Conservation (phyloP, 2,113 vertebrate species). For the Tyto alba region DNA sequence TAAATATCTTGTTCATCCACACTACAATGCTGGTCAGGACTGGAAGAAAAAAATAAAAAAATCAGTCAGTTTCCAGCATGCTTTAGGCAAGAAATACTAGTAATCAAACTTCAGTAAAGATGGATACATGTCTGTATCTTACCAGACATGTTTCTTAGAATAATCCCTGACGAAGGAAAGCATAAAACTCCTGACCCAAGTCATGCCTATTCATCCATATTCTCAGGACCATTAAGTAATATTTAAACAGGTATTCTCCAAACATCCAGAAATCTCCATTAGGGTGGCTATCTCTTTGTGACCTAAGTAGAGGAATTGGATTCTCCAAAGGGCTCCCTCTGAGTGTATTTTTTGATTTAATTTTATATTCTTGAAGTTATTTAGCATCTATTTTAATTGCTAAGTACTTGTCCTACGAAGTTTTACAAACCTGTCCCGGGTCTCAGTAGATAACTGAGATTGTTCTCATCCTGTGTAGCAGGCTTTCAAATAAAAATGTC, state of each 20-base stretch:
- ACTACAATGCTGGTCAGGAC: neutral
- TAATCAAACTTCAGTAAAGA: neutral
- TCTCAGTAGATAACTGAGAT: neutral
- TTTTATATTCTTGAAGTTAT: neutral
- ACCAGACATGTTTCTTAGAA: neutral
- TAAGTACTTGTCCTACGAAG: neutral
- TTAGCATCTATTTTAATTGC: neutral
- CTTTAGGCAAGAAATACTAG: neutral
- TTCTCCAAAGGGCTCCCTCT: neutral
- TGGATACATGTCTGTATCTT: neutral
- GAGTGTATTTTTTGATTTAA: neutral
- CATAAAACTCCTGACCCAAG: neutral
- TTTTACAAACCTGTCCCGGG: neutral
- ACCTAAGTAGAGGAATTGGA: neutral
- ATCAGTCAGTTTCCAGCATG: neutral
- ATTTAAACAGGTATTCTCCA: neutral
- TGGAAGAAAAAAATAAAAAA: neutral
- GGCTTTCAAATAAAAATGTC: neutral
- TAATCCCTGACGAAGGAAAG: neutral
- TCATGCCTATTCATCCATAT: neutral
- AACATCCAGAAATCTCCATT: neutral
- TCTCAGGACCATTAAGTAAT: neutral
- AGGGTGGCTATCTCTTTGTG: neutral
- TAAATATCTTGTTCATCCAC: slow-evolving; percentile 20
- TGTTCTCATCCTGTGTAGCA: neutral